Conservation (phyloP, 2,113 vertebrate genomes). For the Pomatostomus ruficeps region DNA sequence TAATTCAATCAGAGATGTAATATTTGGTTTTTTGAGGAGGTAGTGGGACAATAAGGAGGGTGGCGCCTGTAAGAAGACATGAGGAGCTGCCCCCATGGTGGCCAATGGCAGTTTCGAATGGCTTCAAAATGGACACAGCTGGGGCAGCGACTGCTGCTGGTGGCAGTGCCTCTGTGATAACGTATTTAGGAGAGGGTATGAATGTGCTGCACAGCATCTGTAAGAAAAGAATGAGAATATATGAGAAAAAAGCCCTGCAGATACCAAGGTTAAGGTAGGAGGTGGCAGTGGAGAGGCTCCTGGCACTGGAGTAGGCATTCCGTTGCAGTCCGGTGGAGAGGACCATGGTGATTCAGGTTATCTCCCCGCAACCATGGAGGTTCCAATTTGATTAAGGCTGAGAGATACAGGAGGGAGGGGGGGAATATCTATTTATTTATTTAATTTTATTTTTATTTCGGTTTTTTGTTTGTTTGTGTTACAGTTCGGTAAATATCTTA, state of each 20-base stretch:
- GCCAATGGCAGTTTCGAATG: accelerated
- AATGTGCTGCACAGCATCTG: accelerated
- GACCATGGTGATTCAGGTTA: not conserved
- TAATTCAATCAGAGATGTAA: not conserved
- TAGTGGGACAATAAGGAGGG: no score
- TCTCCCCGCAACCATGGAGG: not conserved
- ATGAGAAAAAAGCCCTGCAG: not conserved
- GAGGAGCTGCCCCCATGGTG: not conserved
- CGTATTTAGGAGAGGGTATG: accelerated
- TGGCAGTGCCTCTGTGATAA: not conserved
- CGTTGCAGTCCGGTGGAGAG: not conserved
- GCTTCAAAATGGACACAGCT: not conserved
- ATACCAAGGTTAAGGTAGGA: not conserved
- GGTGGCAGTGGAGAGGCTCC: not conserved
- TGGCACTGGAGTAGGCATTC: not conserved
- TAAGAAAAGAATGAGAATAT: not conserved
- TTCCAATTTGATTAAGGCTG: not conserved
- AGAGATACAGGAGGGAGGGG: accelerated
- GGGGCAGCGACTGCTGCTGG: not conserved
- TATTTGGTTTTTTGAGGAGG: not conserved
- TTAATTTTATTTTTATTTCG: not conserved
- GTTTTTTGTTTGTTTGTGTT: not conserved
- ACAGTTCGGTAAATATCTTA: not conserved
- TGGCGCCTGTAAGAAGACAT: not conserved
- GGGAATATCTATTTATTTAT: not conserved